Evolutionary conservation across 2,888 invertebrate species (phyloP), one percentile per base, ranked within the genome.

Genomic region (Dexiosoma caninum): DNA sequence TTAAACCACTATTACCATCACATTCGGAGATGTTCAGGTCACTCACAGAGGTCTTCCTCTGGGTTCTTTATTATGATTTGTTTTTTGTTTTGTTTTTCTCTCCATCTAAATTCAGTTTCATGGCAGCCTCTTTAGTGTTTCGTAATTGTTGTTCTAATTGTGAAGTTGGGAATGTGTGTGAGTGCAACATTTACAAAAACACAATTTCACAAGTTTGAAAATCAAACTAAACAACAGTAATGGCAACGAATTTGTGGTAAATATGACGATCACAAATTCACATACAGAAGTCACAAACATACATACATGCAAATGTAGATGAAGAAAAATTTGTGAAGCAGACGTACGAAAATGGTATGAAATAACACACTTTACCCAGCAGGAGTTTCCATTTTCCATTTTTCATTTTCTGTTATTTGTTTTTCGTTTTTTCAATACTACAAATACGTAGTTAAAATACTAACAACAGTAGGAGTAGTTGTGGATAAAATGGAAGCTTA

Each of bases 1-100:
- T 71, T 55, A 66, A 59, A 37, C 70, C 70, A 14, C 75, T 60
- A 66, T 59, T 46, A 71, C 66, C 59, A 75, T 46, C 35, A 44
- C 59, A 70, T 79, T 75, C 21, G 44, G 37, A 49, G 55, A 21
- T 60, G 59, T 14, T 59, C 44, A 21, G 53, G 57, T 55, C 67
- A 69, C 40, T 69, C 55, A 74, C 78, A 57, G 70, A 62, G 75
- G 59, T 67, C 59, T 64, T 51, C n/a, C n/a, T n/a, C 6, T 27
- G 27, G 27, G 27, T 27, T 27, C n/a, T n/a, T 27, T 27, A 27
- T 5, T 27, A 5, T 27, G 6, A 27, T 27, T 37, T 44, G 40
- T 74, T 21, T 27, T 35, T 40, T 2, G 1, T n/a, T 5, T 46
- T 72, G 35, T 27, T 19, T 32, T 70, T 44, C 16, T 37, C 42